Evolutionary conservation across 2,888 invertebrate species (phyloP).

Genomic region (Scrobipalpa costella): DNA sequence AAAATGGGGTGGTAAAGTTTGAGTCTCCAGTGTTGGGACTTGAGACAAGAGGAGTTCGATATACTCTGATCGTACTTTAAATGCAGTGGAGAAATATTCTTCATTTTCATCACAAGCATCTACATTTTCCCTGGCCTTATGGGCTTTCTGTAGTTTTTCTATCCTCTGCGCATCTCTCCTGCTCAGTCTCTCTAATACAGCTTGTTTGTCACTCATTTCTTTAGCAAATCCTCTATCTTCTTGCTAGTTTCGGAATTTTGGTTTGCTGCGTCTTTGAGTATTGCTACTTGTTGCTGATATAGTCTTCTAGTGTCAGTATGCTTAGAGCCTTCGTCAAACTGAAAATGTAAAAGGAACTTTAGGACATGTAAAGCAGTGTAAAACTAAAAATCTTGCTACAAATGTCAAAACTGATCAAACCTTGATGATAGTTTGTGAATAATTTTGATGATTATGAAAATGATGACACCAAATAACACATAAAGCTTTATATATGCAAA

Average conservation of each 20-base stretch:
- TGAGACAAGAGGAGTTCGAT: slow-evolving; percentile 83
- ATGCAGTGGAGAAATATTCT: slow-evolving; percentile 86
- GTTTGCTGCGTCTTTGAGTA: slow-evolving; percentile 74
- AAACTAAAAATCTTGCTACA: slow-evolving; percentile 23
- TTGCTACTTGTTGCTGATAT: slow-evolving; percentile 52
- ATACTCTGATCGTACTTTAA: slow-evolving; percentile 83
- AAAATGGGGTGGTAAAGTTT: slow-evolving; percentile 82
- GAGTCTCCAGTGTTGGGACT: slow-evolving; percentile 72
- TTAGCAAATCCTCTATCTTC: slow-evolving; percentile 73
- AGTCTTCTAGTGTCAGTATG: slow-evolving; percentile 61
- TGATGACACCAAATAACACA: slow-evolving; percentile 3
- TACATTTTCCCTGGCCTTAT: slow-evolving; percentile 82
- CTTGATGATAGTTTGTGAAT: slow-evolving; percentile 44
- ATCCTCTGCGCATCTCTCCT: slow-evolving; percentile 84
- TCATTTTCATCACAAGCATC: slow-evolving; percentile 84
- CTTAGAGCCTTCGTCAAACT: slow-evolving; percentile 65
- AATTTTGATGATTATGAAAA: slow-evolving; percentile 13
- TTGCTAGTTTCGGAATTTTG: slow-evolving; percentile 68
- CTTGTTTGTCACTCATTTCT: slow-evolving; percentile 73
- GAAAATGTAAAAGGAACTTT: slow-evolving; percentile 39
- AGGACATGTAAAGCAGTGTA: neutral
- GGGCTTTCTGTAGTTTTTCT: slow-evolving; percentile 83
- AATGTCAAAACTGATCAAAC: slow-evolving; percentile 53
- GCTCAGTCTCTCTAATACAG: slow-evolving; percentile 72
- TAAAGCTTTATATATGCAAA: neutral